phyloP scores from a whole-genome alignment of 2,113 vertebrate genomes.

The Candoia aspera region DNA sequence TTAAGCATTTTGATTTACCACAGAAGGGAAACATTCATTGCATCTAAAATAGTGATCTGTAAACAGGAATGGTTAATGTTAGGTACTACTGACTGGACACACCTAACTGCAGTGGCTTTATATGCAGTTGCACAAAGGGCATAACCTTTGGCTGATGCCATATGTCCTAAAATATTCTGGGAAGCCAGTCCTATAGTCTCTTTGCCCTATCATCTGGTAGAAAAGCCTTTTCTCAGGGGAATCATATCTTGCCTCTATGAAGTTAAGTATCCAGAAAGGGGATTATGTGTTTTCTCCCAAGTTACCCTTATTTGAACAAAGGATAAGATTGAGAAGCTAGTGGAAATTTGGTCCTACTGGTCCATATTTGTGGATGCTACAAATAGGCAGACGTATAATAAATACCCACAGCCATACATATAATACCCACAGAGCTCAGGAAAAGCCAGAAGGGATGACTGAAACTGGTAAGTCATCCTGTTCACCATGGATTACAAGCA shows the following conservation, averaged over 20 bases:
- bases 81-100: neutral
- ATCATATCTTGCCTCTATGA: neutral
- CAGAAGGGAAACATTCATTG: neutral
- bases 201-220: neutral
- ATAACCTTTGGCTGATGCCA: neutral
- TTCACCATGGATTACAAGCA: neutral
- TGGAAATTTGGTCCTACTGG: neutral
- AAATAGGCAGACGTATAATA: neutral
- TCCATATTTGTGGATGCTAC: neutral
- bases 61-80: neutral
- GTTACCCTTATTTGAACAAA: neutral
- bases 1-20: neutral
- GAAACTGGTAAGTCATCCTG: neutral
- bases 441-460: neutral
- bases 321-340: neutral
- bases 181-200: neutral
- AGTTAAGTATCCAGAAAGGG: neutral
- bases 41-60: neutral
- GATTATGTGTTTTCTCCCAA: neutral
- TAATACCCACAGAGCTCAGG: neutral
- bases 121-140: neutral
- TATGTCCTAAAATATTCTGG: neutral
- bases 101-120: neutral
- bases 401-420: neutral
- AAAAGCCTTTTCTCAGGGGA: neutral